Evolutionary conservation across 2,113 vertebrate species (phyloP), one percentile per base, ranked within the genome.

Genomic region (Labeo rohita): DNA sequence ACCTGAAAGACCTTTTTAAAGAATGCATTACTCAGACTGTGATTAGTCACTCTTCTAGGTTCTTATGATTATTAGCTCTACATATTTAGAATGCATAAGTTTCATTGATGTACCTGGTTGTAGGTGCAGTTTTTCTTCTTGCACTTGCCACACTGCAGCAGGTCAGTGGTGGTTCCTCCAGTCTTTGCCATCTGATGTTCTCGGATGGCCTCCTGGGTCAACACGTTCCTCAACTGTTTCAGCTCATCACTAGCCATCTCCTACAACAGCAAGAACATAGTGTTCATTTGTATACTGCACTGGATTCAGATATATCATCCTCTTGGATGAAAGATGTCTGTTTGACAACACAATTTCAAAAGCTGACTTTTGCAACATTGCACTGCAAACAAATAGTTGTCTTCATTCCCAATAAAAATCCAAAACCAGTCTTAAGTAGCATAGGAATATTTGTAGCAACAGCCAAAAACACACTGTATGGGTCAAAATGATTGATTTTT

Each of bases 161-260:
- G 95, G 94, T 97, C 97, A 0, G 98, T 98, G 88, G 94, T 89
- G 4, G 98, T 99, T 70, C 98, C 98, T 0, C 97, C 94, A 0
- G 98, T 99, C 95, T 99, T 99, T 90, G 98, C 98, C 98, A 99
- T 98, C 93, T 99, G 98, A 92, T 99, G 98, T 89, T 99, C 98
- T 9, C 98, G 94, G 79, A 99, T 99, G 89, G 98, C 98, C 91
- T 98, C 98, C 90, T 97, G 97, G 49, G 98, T 99, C 95, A 99
- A 95, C 89, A 96, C 95, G 0, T 95, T 97, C 89, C 98, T 94
- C 92, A 99, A 90, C 89, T 97, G 92, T 93, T 96, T 97, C 91
- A 99, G 95, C 91, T 99, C 98, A 0, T 99, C 97, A 0, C 98
- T 99, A 87, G 98, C 98, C 98, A 99, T 99, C 92, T 99, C 98